Percentiles rank a stretch among this genome's conserved stretches.
phyloP scores from a whole-genome alignment of 2,113 vertebrate genomes.

The Gobius niger region DNA sequence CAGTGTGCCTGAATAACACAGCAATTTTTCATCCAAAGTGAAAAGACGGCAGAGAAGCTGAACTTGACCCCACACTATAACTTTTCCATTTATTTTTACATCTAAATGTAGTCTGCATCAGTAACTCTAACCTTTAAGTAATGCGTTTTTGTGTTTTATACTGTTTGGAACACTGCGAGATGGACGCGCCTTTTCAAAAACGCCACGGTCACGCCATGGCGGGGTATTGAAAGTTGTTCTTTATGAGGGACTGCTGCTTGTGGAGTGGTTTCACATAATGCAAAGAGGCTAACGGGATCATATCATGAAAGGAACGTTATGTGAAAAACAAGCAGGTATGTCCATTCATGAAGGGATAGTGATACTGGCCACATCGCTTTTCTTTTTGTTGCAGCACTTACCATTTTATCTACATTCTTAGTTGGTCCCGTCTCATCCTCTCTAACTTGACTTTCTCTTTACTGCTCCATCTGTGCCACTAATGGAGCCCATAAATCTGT shows the following conservation, averaged over 20 bases:
- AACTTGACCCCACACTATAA: conserved; percentile 32
- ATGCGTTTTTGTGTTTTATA: background rate
- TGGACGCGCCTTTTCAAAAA: background rate
- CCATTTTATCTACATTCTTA: too few species aligned
- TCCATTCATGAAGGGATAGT: too few species aligned
- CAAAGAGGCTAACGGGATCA: too few species aligned
- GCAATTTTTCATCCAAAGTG: conserved; percentile 34
- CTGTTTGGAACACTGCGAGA: background rate
- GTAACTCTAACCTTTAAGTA: background rate
- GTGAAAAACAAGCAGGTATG: too few species aligned
- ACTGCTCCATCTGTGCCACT: background rate
- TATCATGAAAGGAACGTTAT: too few species aligned
- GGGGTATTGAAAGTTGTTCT: too few species aligned
- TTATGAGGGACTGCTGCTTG: too few species aligned
- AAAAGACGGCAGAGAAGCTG: conserved; percentile 28
- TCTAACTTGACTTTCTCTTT: background rate
- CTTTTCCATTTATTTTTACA: conserved; percentile 4
- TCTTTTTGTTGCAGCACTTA: too few species aligned
- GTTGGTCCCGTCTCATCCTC: too few species aligned
- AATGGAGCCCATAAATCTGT: conserved; percentile 1
- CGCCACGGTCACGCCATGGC: background rate
- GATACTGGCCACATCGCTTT: too few species aligned
- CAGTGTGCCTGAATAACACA: conserved; percentile 34
- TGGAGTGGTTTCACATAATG: too few species aligned
- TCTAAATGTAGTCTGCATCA: background rate